These are phyloP conservation scores for Marmota monax DNA, from an alignment of 2,113 vertebrate genomes.

Conservation along the genomic window DNA sequence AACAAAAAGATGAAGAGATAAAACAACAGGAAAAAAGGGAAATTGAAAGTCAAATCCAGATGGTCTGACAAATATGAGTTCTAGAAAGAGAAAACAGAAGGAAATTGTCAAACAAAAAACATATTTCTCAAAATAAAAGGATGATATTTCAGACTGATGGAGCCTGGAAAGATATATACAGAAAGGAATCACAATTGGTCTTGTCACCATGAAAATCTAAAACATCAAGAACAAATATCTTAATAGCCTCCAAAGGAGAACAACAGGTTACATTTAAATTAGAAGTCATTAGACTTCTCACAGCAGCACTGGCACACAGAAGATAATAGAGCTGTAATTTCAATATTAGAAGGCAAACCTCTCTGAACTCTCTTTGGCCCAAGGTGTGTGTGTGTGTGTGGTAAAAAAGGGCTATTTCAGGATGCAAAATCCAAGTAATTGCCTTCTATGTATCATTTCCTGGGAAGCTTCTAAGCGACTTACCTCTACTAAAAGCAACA, in stretches of 20 bases:
- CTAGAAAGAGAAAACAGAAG: not conserved
- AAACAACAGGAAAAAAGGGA: not conserved
- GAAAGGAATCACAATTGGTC: not conserved
- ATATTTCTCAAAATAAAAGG: not conserved
- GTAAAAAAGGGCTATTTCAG: not conserved
- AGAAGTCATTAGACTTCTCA: not conserved
- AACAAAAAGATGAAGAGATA: conserved; percentile 6
- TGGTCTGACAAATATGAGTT: not conserved
- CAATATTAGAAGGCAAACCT: not conserved
- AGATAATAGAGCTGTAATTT: conserved; percentile 1
- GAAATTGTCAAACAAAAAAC: not conserved
- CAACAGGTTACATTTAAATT: not conserved
- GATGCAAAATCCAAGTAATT: not conserved
- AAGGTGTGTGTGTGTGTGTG: not conserved
- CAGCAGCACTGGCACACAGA: not conserved
- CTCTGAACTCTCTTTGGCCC: not conserved
- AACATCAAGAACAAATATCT: not conserved
- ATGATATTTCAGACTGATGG: not conserved
- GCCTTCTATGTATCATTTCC: not conserved
- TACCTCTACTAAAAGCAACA: not conserved
- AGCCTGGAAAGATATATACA: not conserved
- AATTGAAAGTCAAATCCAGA: not conserved
- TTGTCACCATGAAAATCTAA: not conserved
- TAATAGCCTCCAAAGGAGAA: not conserved
- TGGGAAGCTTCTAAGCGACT: not conserved